These are phyloP conservation scores for Tragelaphus strepsiceros DNA, from an alignment of 2,113 vertebrate genomes.

Conservation along the genomic window DNA sequence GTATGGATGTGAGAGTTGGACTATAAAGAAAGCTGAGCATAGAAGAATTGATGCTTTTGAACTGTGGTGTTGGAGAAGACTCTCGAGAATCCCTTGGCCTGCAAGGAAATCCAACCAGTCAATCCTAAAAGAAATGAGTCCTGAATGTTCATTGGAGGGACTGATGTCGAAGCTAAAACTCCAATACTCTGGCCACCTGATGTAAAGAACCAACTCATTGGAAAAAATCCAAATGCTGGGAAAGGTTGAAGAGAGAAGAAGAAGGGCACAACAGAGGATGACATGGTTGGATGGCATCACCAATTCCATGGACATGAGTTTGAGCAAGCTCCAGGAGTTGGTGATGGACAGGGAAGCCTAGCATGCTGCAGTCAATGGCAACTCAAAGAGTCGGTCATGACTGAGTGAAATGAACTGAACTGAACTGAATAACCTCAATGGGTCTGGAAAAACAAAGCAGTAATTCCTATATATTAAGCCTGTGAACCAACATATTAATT, in stretches of 20 bases:
- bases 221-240: neutral
- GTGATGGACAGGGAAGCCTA: neutral
- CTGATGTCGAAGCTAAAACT: neutral
- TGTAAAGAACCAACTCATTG: neutral
- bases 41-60: neutral
- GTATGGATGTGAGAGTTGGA: neutral
- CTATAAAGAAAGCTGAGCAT: neutral
- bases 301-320: neutral
- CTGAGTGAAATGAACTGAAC: neutral
- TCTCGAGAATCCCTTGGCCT: neutral
- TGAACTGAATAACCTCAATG: neutral
- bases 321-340: neutral
- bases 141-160: neutral
- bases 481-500: neutral
- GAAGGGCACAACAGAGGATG: neutral
- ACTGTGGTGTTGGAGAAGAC: neutral
- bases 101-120: neutral
- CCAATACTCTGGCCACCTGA: neutral
- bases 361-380: fast-evolving
- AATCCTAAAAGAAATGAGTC: neutral
- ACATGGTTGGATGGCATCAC: neutral
- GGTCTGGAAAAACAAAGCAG: neutral
- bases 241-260: neutral
- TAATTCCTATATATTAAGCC: neutral
- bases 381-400: neutral